phyloP scores from a whole-genome alignment of 2,888 invertebrate genomes.

The Sesamia inferens region DNA sequence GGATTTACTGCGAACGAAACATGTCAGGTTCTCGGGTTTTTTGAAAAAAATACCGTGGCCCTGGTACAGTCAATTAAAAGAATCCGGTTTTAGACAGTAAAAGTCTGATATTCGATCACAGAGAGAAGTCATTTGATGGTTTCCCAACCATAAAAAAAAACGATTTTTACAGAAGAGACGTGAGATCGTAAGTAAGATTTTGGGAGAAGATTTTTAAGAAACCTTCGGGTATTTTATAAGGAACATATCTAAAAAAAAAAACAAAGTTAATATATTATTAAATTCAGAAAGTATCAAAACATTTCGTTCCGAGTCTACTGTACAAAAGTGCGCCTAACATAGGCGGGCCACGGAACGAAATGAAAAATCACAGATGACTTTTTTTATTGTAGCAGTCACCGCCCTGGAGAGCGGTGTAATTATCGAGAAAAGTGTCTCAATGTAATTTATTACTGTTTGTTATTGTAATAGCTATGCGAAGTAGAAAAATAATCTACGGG shows the following conservation, averaged over 20 bases:
- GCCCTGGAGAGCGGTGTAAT: conserved; percentile 79
- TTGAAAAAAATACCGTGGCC: too few relatives aligned
- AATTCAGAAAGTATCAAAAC: conserved; percentile 69
- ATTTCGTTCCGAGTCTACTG: conserved; percentile 54
- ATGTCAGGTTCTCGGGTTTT: too few relatives aligned
- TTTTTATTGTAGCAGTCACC: conserved; percentile 84
- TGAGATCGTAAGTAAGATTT: background rate
- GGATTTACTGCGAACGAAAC: too few relatives aligned
- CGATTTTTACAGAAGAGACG: background rate
- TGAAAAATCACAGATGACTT: conserved; percentile 88
- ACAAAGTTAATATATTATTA: background rate
- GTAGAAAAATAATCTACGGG: background rate
- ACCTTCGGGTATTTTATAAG: background rate
- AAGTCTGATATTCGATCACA: too few relatives aligned
- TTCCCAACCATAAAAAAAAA: too few relatives aligned
- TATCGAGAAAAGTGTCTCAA: conserved; percentile 76
- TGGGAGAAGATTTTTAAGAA: background rate
- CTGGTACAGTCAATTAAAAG: too few relatives aligned
- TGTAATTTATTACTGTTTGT: conserved; percentile 51
- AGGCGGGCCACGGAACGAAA: conserved; percentile 83
- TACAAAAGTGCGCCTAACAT: conserved; percentile 72
- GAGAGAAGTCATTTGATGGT: too few relatives aligned
- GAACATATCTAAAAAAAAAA: background rate
- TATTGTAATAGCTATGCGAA: background rate
- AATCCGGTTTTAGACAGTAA: too few relatives aligned